Evolutionary conservation across 2,888 invertebrate genomes (phyloP).

Genomic region (Cosmorhoe ocellata): DNA sequence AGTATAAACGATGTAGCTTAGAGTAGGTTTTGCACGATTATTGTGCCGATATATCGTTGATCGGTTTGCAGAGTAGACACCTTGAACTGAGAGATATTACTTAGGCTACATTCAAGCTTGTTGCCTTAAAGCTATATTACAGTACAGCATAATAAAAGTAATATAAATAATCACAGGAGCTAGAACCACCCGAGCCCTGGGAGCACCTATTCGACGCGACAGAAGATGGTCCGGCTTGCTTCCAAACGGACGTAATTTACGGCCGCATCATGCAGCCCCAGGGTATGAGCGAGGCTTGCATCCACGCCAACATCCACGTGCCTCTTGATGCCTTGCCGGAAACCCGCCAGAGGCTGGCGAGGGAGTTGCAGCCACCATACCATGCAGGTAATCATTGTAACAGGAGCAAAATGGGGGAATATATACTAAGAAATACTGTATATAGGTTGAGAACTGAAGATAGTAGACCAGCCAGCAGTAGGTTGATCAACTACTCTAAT

Average conservation of each 20-base stretch:
- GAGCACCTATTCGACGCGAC: constrained; percentile 76
- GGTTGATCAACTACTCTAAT: no score
- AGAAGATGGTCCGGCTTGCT: constrained; percentile 82
- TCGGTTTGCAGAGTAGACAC: no score
- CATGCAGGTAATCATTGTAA: constrained; percentile 20
- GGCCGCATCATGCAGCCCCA: constrained; percentile 47
- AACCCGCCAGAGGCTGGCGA: constrained; percentile 16
- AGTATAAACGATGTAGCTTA: no score
- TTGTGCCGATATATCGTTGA: no score
- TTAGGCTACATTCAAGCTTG: no score
- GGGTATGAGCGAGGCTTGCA: constrained; percentile 63
- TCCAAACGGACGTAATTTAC: constrained; percentile 79
- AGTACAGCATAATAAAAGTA: no score
- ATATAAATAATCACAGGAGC: constrained; percentile 64
- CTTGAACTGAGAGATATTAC: no score
- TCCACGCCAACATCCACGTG: constrained; percentile 68
- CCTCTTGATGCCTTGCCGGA: constrained; percentile 49
- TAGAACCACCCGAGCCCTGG: constrained; percentile 79
- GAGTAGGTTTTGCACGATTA: no score
- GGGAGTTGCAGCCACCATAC: constrained; percentile 38
- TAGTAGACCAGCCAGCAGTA: no score
- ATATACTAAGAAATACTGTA: neutral
- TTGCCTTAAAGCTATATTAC: no score
- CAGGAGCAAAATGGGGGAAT: neutral
- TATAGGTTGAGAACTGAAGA: no score